Conservation (phyloP, 2,888 invertebrate species). For the Spisula solida region DNA sequence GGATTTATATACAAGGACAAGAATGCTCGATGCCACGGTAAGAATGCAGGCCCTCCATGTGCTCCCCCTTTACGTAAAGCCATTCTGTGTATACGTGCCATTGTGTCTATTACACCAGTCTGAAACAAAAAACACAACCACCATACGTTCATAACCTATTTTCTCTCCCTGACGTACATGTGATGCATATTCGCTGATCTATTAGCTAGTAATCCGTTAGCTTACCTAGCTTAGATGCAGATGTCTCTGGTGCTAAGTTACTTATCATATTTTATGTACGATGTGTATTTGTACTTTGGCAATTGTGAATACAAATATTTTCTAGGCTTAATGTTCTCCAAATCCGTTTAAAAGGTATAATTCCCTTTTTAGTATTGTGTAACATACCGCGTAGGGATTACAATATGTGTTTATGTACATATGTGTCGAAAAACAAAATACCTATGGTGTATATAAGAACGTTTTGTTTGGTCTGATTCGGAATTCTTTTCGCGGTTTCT, state of each 20-base stretch:
- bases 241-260: no score
- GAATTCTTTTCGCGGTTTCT: no score
- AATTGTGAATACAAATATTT: no score
- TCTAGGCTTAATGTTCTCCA: background rate
- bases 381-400: no score
- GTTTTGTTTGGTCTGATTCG: no score
- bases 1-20: conserved; percentile 41
- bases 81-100: conserved; percentile 40
- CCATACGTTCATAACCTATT: background rate
- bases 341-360: no score
- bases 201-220: no score
- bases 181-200: no score
- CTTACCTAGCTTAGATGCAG: background rate
- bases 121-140: background rate
- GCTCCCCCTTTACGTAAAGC: conserved; percentile 20
- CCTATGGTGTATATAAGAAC: no score
- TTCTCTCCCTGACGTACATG: background rate
- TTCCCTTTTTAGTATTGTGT: no score
- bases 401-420: no score
- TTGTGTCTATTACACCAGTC: conserved; percentile 22
- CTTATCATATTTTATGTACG: background rate
- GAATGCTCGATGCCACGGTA: conserved; percentile 59
- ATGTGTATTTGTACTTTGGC: background rate
- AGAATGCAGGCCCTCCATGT: conserved; percentile 51
- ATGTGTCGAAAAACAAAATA: no score